Base-by-base conservation (phyloP, 2,888 invertebrate genomes). In the Drosophila lacicola region DNA sequence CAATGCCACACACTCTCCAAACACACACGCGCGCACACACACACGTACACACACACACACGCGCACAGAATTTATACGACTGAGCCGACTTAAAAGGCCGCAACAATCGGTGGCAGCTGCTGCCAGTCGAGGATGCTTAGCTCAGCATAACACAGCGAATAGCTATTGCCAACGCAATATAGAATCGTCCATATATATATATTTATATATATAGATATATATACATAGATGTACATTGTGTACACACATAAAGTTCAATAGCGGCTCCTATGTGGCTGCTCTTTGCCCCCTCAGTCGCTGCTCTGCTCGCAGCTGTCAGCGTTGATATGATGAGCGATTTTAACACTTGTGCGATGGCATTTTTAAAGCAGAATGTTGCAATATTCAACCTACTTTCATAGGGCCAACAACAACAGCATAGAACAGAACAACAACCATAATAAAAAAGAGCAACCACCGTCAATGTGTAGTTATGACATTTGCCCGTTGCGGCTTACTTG, bases 261-360 rank as follows among this genome's bases (percentile, higher is more conserved):
- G 70, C 81, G 49, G 36, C 19, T 53, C 56, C 51, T 53, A 49
- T 14, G 42, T 36, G 50, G 44, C 57, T 65, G 49, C 64, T 64
- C 56, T 46, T 29, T 44, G 56, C 49, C 49, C 13, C 42, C 3
- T 33, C 14, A 34, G 50, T 21, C 9, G 19, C 44, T 17, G 56
- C 34, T 19, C 34, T 46, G 29, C 44, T 56, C 50, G 50, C 80
- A 80, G 82, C 79, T 80, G 86, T 51, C 56, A 56, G 75, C 50
- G 70, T 78, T 87, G 88, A 85, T 75, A 89, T 72, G 82, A 84
- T 89, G 88, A 89, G 85, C 82, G 88, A 86, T 86, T 89, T 86
- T 75, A 84, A 78, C 85, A 86, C 89, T 89, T 89, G 69, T 73
- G 74, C 66, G 75, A 60, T 74, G 75, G 79, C 77, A 87, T 77